These are phyloP conservation scores for Sitta europaea DNA, from an alignment of 2,113 vertebrate genomes.

Conservation along the genomic window DNA sequence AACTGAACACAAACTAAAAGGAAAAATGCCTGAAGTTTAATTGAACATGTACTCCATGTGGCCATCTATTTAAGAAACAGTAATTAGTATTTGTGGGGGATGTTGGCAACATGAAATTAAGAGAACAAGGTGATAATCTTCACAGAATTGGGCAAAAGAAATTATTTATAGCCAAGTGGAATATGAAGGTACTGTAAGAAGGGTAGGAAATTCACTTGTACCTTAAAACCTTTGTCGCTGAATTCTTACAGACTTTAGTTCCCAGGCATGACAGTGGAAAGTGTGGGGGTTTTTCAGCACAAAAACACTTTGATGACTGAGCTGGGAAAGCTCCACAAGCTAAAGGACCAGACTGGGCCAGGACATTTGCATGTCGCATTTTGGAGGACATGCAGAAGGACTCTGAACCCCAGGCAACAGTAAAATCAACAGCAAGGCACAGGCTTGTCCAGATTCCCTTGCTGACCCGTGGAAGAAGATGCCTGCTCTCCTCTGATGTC, in stretches of 20 bases:
- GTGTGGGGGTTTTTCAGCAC: neutral
- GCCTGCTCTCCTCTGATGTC: neutral
- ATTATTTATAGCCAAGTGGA: neutral
- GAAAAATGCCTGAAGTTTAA: neutral
- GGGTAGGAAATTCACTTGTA: neutral
- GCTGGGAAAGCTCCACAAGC: neutral
- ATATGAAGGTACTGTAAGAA: neutral
- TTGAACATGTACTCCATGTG: neutral
- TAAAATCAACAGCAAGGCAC: neutral
- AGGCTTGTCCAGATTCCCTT: neutral
- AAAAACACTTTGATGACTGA: neutral
- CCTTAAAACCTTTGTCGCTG: neutral
- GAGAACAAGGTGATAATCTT: neutral
- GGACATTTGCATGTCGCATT: neutral
- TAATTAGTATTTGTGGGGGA: neutral
- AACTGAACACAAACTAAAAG: neutral
- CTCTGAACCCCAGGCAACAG: neutral
- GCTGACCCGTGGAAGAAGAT: neutral
- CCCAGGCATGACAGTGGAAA: neutral
- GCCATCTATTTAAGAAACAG: neutral
- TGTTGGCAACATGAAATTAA: neutral
- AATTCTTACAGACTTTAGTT: neutral
- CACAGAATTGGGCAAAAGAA: neutral
- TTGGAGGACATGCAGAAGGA: neutral
- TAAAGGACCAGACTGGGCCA: neutral